These are phyloP conservation scores for Siniperca scherzeri DNA, from an alignment of 2,797 vertebrate genomes.

Conservation along the genomic window DNA sequence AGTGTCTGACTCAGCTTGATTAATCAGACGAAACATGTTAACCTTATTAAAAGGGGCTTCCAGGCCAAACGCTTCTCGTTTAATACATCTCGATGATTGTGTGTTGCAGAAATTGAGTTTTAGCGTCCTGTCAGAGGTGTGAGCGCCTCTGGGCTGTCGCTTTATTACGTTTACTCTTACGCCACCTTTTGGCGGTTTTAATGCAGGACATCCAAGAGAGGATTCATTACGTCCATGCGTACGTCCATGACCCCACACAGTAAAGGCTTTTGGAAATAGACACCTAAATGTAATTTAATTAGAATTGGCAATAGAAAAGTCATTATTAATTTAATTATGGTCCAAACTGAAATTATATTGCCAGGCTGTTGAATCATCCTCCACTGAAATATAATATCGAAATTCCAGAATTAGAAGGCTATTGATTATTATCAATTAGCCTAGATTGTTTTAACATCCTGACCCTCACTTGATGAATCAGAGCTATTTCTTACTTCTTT, in stretches of 20 bases:
- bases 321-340: background rate
- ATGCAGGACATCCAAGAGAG: background rate
- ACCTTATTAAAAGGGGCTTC: background rate
- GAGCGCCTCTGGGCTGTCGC: slow-evolving; percentile 18
- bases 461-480: background rate
- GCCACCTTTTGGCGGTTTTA: slow-evolving; percentile 67
- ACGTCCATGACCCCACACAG: background rate
- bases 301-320: background rate
- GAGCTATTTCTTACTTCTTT: background rate
- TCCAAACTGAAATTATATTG: background rate
- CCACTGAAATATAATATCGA: background rate
- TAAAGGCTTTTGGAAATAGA: background rate
- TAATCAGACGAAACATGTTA: background rate
- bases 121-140: slow-evolving; percentile 20
- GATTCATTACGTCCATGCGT: too few species aligned
- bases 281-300: background rate
- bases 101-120: background rate
- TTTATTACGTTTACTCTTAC: slow-evolving; percentile 49
- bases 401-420: background rate
- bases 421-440: background rate
- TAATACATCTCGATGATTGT: background rate
- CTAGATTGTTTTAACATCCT: too few species aligned
- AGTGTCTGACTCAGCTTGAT: background rate
- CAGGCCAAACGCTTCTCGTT: background rate
- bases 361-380: background rate